A percentile compares a stretch with the other conserved stretches of the same genome.
Conservation (phyloP, 2,113 vertebrate species). For the Heterotis niloticus region DNA sequence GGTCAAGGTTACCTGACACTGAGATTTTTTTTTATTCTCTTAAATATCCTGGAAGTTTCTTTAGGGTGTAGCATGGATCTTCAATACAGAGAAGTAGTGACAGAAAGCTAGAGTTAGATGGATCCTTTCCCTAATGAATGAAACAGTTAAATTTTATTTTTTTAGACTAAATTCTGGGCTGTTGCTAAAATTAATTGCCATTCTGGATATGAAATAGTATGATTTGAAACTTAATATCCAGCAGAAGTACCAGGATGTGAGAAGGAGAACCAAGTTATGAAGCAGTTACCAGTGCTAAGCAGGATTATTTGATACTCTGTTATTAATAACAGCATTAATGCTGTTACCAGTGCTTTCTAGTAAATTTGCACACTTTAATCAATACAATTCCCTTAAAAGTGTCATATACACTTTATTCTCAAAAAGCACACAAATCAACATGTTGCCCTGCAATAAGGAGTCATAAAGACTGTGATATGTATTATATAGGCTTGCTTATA, state of each 20-base stretch:
- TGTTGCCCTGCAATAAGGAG: too few relatives aligned
- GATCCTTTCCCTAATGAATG: neutral
- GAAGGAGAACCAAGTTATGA: too few relatives aligned
- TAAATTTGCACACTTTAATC: too few relatives aligned
- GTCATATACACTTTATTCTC: too few relatives aligned
- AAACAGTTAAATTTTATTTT: constrained; percentile 16
- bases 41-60: constrained; percentile 2
- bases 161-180: constrained; percentile 6
- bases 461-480: too few relatives aligned
- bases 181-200: neutral
- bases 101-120: neutral
- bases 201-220: neutral
- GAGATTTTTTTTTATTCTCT: constrained; percentile 34
- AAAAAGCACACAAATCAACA: too few relatives aligned
- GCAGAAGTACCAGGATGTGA: constrained; percentile 1
- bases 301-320: too few relatives aligned
- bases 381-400: too few relatives aligned
- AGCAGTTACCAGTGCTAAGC: neutral
- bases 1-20: constrained; percentile 50
- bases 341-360: too few relatives aligned
- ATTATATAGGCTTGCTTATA: too few relatives aligned
- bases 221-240: neutral
- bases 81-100: neutral
- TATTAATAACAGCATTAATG: too few relatives aligned
- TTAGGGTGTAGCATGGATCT: neutral